Base-by-base conservation (phyloP, 2,797 vertebrate genomes). In the Bradypodion ventrale region DNA sequence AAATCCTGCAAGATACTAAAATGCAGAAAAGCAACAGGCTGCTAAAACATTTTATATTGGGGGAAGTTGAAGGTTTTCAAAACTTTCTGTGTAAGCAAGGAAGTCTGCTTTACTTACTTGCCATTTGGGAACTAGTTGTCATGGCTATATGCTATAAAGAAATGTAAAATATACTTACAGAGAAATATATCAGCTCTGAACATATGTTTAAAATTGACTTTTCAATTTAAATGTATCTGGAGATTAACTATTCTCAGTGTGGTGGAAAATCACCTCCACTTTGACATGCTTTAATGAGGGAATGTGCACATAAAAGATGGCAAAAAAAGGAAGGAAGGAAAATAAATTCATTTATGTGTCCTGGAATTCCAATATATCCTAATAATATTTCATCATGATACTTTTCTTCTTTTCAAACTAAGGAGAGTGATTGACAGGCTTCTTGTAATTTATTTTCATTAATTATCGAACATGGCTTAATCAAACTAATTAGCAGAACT, bases 181-280 rank as follows among this genome's bases (percentile, higher is more conserved):
- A 92, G 84, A 93, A 93, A 88, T 83, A 91, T 89, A 92, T 91
- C 83, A 90, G 75, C 37, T 82, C 70, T 65, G 79, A 93, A 84
- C 89, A 93, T 90, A 89, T 89, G 90, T 90, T 93, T 89, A 85
- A 93, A 92, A 92, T 80, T 89, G 77, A 91, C 68, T 92, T 93
- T 94, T 91, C 92, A n/a, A 93, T 94, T 93, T 85, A 92, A 87
- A 87, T 89, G 37, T 89, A 88, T 68, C 86, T 89, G 59, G 63
- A 76, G 82, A 92, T 92, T 92, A 88, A 85, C 81, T 87, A 79
- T 89, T 92, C 83, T 90, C 77, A 88, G 25, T 78, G 15, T 80
- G 60, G 79, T 88, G 80, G 88, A 72, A 85, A 88, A 87, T 89
- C 63, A 82, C 68, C 0, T 0, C 49, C 75, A 88, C 25, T 77